These are phyloP conservation scores for Hyposoter didymator DNA, from an alignment of 2,888 invertebrate genomes.

Conservation along the genomic window DNA sequence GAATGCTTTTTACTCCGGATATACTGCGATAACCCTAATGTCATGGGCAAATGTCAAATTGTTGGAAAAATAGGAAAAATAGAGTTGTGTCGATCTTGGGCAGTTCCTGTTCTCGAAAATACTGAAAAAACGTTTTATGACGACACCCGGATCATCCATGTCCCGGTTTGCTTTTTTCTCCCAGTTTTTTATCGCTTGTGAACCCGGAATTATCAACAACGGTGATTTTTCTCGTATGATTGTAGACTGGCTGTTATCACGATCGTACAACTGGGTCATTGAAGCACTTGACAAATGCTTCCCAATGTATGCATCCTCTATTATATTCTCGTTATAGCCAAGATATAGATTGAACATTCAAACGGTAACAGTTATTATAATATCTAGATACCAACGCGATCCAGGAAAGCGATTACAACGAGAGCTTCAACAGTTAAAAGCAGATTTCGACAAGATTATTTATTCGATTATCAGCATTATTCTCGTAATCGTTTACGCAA, in stretches of 20 bases:
- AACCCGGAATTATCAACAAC: conserved; percentile 63
- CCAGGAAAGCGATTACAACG: conserved; percentile 23
- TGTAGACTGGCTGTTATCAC: conserved; percentile 42
- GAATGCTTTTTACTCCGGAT: conserved; percentile 12
- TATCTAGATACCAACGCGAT: conserved; percentile 1
- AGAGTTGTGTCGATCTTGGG: conserved; percentile 19
- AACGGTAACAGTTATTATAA: conserved; percentile 19
- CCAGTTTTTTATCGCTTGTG: conserved; percentile 26
- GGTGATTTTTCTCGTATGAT: conserved; percentile 54
- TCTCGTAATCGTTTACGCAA: conserved; percentile 12
- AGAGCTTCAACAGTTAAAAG: conserved; percentile 5
- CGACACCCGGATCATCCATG: conserved; percentile 47
- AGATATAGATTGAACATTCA: conserved; percentile 25
- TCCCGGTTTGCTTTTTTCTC: conserved; percentile 38
- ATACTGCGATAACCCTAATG: conserved; percentile 47
- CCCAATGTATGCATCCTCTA: conserved; percentile 52
- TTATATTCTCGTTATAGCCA: conserved; percentile 59
- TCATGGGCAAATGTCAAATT: neutral
- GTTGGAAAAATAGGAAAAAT: conserved; percentile 11
- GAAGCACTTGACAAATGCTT: conserved; percentile 59
- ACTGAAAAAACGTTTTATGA: conserved; percentile 15
- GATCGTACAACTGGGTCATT: conserved; percentile 59
- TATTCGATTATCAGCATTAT: conserved; percentile 12
- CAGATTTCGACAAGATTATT: conserved; percentile 18
- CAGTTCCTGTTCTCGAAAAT: conserved; percentile 6